Base-by-base conservation (phyloP, 2,888 invertebrate species). In the Litoditis marina region DNA sequence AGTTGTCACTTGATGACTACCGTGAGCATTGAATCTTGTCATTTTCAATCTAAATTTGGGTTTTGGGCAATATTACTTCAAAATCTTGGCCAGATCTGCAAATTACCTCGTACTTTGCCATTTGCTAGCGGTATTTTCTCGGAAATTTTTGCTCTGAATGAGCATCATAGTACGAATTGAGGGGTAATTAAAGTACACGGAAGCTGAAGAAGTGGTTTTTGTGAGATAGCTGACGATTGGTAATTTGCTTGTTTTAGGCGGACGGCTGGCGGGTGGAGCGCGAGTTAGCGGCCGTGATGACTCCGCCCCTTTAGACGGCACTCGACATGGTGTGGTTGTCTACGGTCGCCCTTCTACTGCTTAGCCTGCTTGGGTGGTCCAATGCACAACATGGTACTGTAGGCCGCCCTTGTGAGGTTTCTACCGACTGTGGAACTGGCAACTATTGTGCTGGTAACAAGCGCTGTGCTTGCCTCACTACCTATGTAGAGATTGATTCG, bases 381-480 rank as follows among this genome's bases (percentile, higher is more conserved):
- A n/a, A 50, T 19, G 78, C 72, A 19, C 80, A 80, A 56, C 80
- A 80, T 60, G 80, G 80, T 42, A 80, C 80, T 11, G 82, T 82
- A 6, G 80, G 82, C 6, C 63, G 78, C 22, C 73, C 77, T 16
- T 82, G 82, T 64, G 78, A 76, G 59, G 78, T 78, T 32, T 75
- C 74, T 39, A 82, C 81, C 7, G 81, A 82, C 55, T 82, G 82
- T 56, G 79, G 79, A 50, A 79, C 78, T 25, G 82, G 82, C 42
- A 79, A 78, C 64, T 82, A 81, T 68, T 82, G 82, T 69, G 82
- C 80, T 34, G 80, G 81, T 34, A 82, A 82, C 66, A 80, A 82
- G 71, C 73, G 79, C 19, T 82, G 82, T 61, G 81, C 81, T n/a
- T 82, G 82, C 61, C 72, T 82, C 44, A 78, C 82, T 25, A 82